phyloP scores from a whole-genome alignment of 2,797 vertebrate species.

The Sparidentex hasta region DNA sequence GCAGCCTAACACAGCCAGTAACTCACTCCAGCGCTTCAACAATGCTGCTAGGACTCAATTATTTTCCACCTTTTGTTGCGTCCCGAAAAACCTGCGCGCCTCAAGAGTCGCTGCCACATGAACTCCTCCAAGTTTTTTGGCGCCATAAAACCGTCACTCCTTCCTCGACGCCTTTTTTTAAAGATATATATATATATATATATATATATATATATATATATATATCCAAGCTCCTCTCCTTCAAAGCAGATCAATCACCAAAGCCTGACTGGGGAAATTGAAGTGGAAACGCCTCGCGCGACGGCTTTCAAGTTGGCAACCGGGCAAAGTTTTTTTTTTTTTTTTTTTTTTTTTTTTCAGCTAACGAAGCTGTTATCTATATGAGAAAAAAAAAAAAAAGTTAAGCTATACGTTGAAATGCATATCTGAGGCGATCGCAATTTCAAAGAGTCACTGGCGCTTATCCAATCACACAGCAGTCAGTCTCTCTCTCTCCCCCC shows the following conservation, averaged over 20 bases:
- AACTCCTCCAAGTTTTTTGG: slow-evolving; percentile 37
- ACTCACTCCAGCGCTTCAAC: slow-evolving; percentile 61
- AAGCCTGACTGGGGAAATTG: slow-evolving; percentile 55
- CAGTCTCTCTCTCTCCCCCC: slow-evolving; percentile 22
- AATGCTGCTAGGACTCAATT: slow-evolving; percentile 70
- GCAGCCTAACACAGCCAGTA: slow-evolving; percentile 68
- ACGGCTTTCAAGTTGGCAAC: slow-evolving; percentile 66
- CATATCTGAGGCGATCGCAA: slow-evolving; percentile 73
- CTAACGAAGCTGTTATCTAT: slow-evolving; percentile 74
- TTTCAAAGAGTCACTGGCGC: slow-evolving; percentile 82
- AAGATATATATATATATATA: no score
- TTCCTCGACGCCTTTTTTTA: neutral
- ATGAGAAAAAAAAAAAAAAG: slow-evolving; percentile 55
- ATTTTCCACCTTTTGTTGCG: slow-evolving; percentile 59
- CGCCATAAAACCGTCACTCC: slow-evolving; percentile 30
- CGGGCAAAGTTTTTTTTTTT: slow-evolving; percentile 52
- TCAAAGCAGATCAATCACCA: slow-evolving; percentile 64
- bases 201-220: no score
- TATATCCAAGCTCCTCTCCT: slow-evolving; percentile 13
- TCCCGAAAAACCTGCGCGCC: slow-evolving; percentile 31
- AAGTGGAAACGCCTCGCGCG: slow-evolving; percentile 35
- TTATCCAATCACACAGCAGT: slow-evolving; percentile 80
- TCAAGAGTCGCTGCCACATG: slow-evolving; percentile 34
- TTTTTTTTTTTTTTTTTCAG: slow-evolving; percentile 54
- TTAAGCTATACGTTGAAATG: slow-evolving; percentile 71